Percentiles rank a stretch among this genome's conserved stretches.
Conservation (phyloP, 2,113 vertebrate species). For the Cyphomyrus discorhynchus region DNA sequence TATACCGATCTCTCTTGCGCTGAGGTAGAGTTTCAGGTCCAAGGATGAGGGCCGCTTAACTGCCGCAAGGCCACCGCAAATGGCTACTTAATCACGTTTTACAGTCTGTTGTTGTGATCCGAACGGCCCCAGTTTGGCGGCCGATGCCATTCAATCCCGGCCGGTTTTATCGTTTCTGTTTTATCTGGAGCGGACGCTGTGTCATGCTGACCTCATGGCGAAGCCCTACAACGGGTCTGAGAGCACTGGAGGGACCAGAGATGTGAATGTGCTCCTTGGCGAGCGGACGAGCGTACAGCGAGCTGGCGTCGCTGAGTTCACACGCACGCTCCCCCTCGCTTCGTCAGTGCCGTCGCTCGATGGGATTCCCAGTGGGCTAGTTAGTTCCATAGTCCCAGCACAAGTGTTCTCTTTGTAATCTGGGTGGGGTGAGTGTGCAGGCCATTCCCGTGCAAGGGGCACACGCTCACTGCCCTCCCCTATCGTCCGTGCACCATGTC, state of each 20-base stretch:
- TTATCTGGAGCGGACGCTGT: slow-evolving; percentile 50
- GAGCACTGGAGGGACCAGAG: neutral
- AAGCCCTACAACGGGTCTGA: neutral
- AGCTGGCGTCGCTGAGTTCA: neutral
- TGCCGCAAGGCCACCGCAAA: slow-evolving; percentile 54
- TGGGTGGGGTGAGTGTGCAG: slow-evolving; percentile 25
- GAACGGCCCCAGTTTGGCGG: slow-evolving; percentile 55
- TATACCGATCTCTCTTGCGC: slow-evolving; percentile 52
- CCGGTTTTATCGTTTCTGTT: slow-evolving; percentile 57
- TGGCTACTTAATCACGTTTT: slow-evolving; percentile 65
- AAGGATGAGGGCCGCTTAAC: slow-evolving; percentile 52
- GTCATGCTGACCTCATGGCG: slow-evolving; percentile 31
- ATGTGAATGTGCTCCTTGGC: slow-evolving; percentile 25
- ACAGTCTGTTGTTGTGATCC: slow-evolving; percentile 65
- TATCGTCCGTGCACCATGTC: slow-evolving; percentile 45
- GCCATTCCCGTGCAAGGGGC: slow-evolving; percentile 24
- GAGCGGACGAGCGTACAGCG: slow-evolving; percentile 3
- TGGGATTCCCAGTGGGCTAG: slow-evolving; percentile 65
- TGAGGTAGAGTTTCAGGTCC: slow-evolving; percentile 58
- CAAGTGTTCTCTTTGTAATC: slow-evolving; percentile 56
- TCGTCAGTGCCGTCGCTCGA: slow-evolving; percentile 64
- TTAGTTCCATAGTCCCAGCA: slow-evolving; percentile 59
- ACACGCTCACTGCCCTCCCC: slow-evolving; percentile 46
- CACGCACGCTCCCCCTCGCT: slow-evolving; percentile 40
- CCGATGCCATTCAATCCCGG: slow-evolving; percentile 50